Conservation (phyloP, 2,113 vertebrate species). For the Synchiropus splendidus region DNA sequence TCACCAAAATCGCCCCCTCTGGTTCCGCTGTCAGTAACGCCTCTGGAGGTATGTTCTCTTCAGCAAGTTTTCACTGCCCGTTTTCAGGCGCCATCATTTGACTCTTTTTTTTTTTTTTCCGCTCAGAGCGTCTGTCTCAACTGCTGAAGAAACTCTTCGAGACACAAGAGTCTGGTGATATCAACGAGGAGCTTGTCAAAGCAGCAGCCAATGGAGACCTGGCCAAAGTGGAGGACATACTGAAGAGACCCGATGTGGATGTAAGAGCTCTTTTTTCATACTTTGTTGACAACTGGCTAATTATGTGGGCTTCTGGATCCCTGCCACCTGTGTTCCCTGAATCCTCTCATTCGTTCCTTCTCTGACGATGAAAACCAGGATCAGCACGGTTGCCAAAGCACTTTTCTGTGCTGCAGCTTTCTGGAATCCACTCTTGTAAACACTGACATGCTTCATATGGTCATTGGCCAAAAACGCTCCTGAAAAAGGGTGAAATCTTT, state of each 20-base stretch:
- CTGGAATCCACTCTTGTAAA: no score
- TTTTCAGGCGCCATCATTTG: constrained; percentile 1
- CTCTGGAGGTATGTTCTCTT: constrained; percentile 82
- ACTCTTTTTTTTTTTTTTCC: no score
- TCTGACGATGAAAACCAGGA: no score
- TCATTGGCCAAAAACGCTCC: no score
- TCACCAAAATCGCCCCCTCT: constrained; percentile 94
- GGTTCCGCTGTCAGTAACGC: constrained; percentile 95
- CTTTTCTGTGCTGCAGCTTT: no score
- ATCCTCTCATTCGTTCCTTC: no score
- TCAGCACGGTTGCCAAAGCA: no score
- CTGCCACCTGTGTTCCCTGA: no score
- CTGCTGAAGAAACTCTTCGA: constrained; percentile 97
- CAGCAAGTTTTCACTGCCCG: no score
- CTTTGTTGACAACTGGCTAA: not conserved
- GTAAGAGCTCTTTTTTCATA: constrained; percentile 58
- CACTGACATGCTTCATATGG: no score
- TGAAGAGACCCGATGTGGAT: constrained; percentile 94
- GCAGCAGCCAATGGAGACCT: constrained; percentile 96
- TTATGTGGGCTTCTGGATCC: no score
- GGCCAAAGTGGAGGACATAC: constrained; percentile 95
- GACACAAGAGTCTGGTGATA: constrained; percentile 97
- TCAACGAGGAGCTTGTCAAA: constrained; percentile 98
- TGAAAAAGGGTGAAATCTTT: no score
- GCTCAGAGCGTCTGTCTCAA: constrained; percentile 88